Evolutionary conservation across 2,797 vertebrate genomes (phyloP).

Genomic region (Phaenicophaeus curvirostris): DNA sequence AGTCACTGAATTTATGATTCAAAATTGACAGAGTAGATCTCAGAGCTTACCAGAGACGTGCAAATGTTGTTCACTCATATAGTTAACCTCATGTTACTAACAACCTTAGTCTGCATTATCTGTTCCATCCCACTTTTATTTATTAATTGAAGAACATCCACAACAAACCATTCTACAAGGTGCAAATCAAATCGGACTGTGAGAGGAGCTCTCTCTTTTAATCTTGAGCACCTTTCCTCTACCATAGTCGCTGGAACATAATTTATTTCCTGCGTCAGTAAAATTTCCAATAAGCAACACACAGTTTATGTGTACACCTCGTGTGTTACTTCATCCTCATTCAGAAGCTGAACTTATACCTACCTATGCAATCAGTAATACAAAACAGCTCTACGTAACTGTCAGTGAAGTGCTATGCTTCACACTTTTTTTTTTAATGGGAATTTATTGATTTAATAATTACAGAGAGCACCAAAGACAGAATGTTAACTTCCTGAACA

Average conservation of each 20-base stretch:
- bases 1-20: neutral
- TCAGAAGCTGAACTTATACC: neutral
- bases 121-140: neutral
- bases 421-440: neutral
- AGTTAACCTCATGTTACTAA: neutral
- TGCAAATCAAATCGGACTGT: neutral
- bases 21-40: neutral
- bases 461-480: neutral
- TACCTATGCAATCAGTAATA: neutral
- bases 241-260: neutral
- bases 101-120: neutral
- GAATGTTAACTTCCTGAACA: neutral
- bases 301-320: neutral
- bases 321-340: neutral
- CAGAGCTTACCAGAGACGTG: neutral
- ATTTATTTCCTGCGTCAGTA: neutral
- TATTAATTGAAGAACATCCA: neutral
- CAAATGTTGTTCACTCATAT: neutral
- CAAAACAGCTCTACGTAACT: neutral
- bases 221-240: neutral
- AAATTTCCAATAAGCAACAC: neutral
- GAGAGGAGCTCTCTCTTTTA: neutral
- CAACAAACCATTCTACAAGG: neutral
- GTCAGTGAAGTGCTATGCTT: neutral
- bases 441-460: neutral